phyloP scores from a whole-genome alignment of 1,140 invertebrate genomes.

The Atopsyche davidsoni region DNA sequence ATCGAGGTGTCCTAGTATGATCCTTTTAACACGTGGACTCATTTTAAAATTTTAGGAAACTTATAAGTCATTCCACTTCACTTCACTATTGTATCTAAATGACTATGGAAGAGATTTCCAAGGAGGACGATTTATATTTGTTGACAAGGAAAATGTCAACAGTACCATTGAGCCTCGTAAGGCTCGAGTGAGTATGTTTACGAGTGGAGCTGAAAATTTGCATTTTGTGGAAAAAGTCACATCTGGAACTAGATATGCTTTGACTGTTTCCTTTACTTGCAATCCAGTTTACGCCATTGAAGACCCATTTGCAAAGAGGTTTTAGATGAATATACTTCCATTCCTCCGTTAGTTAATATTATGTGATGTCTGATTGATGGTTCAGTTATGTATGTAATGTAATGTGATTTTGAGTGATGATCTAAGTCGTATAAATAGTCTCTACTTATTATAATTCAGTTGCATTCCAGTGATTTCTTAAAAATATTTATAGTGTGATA shows the following conservation, averaged over 20 bases:
- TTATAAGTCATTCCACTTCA: constrained; percentile 81
- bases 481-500: too few relatives aligned
- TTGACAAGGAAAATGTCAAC: constrained; percentile 63
- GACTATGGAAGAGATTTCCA: constrained; percentile 70
- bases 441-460: too few relatives aligned
- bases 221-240: constrained; percentile 78
- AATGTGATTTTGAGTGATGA: too few relatives aligned
- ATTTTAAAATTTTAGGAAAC: constrained; percentile 60
- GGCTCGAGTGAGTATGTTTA: constrained; percentile 77
- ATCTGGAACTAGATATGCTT: constrained; percentile 66
- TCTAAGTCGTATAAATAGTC: too few relatives aligned
- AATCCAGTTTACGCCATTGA: constrained; percentile 57
- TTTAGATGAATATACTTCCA: too few relatives aligned
- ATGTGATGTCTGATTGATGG: too few relatives aligned
- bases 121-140: constrained; percentile 77
- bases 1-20: background rate
- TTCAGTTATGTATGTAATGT: too few relatives aligned
- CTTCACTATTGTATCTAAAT: constrained; percentile 72
- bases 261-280: constrained; percentile 84
- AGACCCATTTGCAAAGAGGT: constrained; percentile 50
- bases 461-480: too few relatives aligned
- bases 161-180: constrained; percentile 70
- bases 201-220: constrained; percentile 78
- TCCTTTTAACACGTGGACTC: background rate
- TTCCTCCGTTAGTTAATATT: too few relatives aligned